Evolutionary conservation across 2,797 vertebrate genomes (phyloP), one percentile per base, ranked within the genome.

Genomic region (Limosa lapponica): DNA sequence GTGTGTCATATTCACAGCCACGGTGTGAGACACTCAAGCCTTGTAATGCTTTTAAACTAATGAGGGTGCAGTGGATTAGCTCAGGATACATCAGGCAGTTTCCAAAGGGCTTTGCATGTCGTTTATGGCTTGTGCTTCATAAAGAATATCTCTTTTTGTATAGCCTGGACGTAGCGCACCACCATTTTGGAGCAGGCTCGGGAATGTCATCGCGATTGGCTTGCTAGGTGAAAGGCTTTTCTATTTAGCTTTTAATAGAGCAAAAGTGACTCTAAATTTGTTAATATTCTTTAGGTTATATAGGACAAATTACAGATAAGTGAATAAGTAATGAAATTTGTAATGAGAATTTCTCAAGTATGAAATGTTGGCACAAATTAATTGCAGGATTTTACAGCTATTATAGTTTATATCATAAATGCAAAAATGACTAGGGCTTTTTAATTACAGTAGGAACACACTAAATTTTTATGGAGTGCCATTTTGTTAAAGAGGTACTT

Each of bases 311-410:
- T 98, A 96, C 97, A 98, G 98, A 98, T 98, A 98, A 98, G 98
- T 98, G 98, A 98, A 98, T 98, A 98, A 96, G 97, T 98, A 98
- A 98, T 98, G 98, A 98, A 98, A 98, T 98, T 98, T 98, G 97
- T 98, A 98, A 98, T 98, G 98, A 98, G 98, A 98, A 98, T 98
- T 98, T 97, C 97, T 98, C 98, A 98, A 98, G 97, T 98, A 98
- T 98, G 98, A 98, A 98, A 98, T 96, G 98, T 98, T 98, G 98
- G 98, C 89, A 4, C 97, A 97, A 98, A 98, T 98, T 98, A 98
- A 98, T 98, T 98, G 97, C 24, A 0, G 97, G 97, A 96, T 98
- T 98, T 98, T 98, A 98, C 97, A 97, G 97, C 97, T 97, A 97
- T 98, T 98, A 98, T 95, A 98, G 98, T 98, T 98, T 98, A 97